A percentile compares a stretch with the other conserved stretches of the same genome.
phyloP scores from a whole-genome alignment of 1,140 invertebrate genomes.

The Protaetia brevitarsis region DNA sequence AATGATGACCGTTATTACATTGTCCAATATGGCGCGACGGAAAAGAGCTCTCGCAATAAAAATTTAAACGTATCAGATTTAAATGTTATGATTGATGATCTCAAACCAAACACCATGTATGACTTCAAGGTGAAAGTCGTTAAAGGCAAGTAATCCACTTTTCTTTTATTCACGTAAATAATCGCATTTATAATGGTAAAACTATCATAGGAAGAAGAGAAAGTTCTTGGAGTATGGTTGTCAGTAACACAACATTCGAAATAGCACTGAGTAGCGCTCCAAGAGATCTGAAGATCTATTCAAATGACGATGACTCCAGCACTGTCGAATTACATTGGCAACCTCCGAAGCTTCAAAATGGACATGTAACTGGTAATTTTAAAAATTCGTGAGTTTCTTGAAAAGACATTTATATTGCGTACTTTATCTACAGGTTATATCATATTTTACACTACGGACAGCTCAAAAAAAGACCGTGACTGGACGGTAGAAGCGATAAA shows the following conservation, averaged over 20 bases:
- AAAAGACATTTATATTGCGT: neutral
- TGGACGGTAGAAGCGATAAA: slow-evolving; percentile 84
- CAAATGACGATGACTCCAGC: slow-evolving; percentile 65
- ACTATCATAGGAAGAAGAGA: slow-evolving; percentile 67
- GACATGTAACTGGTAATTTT: slow-evolving; percentile 34
- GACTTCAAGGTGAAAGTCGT: slow-evolving; percentile 96
- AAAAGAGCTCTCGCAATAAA: slow-evolving; percentile 63
- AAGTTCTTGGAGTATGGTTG: slow-evolving; percentile 92
- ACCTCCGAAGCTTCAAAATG: slow-evolving; percentile 66
- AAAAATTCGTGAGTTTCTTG: neutral
- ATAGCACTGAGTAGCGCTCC: slow-evolving; percentile 71
- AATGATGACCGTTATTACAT: slow-evolving; percentile 84
- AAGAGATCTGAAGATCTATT: slow-evolving; percentile 75
- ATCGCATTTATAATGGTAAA: slow-evolving; percentile 3
- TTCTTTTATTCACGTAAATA: neutral
- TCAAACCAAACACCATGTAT: slow-evolving; percentile 90
- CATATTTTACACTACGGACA: slow-evolving; percentile 88
- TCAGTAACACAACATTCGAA: slow-evolving; percentile 84
- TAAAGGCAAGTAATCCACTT: slow-evolving; percentile 55
- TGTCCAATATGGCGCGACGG: slow-evolving; percentile 68
- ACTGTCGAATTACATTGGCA: slow-evolving; percentile 81
- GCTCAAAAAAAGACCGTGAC: slow-evolving; percentile 69
- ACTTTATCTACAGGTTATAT: slow-evolving; percentile 70
- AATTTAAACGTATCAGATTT: slow-evolving; percentile 86
- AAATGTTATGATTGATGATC: slow-evolving; percentile 90